Base-by-base conservation (phyloP, 2,888 invertebrate genomes). In the Axea sp. region DNA sequence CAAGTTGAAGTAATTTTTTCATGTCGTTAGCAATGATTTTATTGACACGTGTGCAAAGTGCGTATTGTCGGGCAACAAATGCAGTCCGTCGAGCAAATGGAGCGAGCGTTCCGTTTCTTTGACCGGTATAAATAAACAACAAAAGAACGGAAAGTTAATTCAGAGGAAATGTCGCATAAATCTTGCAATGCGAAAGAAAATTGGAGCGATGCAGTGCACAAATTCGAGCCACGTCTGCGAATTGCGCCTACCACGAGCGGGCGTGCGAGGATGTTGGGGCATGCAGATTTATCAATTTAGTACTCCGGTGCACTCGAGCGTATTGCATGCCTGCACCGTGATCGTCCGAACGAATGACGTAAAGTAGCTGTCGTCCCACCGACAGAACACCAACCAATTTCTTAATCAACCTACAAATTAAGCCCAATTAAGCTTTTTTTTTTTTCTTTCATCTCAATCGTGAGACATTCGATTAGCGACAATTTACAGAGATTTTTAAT, bases 261-360 rank as follows among this genome's bases (percentile, higher is more conserved):
- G 71, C 64, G 74, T 60, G 75, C 72, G 78, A 79, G 77, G 79
- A 80, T 76, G 77, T 71, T 79, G 80, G 78, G 78, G 78, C 81
- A 82, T 83, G 83, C 83, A 84, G 84, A 86, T 86, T 85, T 84
- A 86, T 86, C 84, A 86, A 86, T 85, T 85, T 81, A 85, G 78
- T 75, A 73, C 78, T 76, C 75, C 76, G 78, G 73, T 77, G 78
- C 79, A 79, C 75, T 81, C 80, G 64, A 78, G 77, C 75, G 68
- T 78, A 78, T 78, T 80, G 79, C 78, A 77, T 78, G 79, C 73
- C 60, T 75, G 73, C 76, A 45, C 43, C 65, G 64, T 62, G 77
- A 79, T 78, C 76, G 64, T 43, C 62, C 69, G 65, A 59, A 68
- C 49, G 53, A 69, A 47, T 51, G 64, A 62, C 33, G 55, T 47